These are phyloP conservation scores for Hydriomena furcata DNA, from an alignment of 2,888 invertebrate species.

Conservation along the genomic window DNA sequence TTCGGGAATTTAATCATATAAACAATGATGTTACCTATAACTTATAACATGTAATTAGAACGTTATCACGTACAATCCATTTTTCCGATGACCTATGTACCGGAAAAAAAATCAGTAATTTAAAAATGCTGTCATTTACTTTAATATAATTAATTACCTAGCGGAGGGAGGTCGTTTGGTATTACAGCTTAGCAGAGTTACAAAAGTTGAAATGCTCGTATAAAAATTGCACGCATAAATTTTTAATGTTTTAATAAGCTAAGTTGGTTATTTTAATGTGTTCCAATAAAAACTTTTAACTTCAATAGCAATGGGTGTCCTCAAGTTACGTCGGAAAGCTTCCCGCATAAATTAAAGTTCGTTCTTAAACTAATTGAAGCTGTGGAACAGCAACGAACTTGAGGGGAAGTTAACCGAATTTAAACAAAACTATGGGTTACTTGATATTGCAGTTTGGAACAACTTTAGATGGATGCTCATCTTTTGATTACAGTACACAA, in stretches of 20 bases:
- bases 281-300: background rate
- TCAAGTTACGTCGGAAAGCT: constrained; percentile 36
- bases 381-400: constrained; percentile 30
- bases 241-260: background rate
- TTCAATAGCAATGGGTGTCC: constrained; percentile 7
- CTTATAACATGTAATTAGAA: no score
- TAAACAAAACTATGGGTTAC: constrained; percentile 19
- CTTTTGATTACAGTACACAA: background rate
- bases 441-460: constrained; percentile 8
- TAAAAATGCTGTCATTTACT: no score
- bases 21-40: no score
- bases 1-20: no score
- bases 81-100: no score
- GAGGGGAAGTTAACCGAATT: constrained; percentile 11
- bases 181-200: no score
- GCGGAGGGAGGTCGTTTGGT: no score
- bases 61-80: no score
- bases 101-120: no score
- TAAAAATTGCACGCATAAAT: background rate
- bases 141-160: no score
- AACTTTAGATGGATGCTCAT: background rate
- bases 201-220: no score
- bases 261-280: background rate
- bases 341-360: constrained; percentile 45
- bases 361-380: constrained; percentile 33